Evolutionary conservation across 2,888 invertebrate genomes (phyloP).

Genomic region (Ochropleura leucogaster): DNA sequence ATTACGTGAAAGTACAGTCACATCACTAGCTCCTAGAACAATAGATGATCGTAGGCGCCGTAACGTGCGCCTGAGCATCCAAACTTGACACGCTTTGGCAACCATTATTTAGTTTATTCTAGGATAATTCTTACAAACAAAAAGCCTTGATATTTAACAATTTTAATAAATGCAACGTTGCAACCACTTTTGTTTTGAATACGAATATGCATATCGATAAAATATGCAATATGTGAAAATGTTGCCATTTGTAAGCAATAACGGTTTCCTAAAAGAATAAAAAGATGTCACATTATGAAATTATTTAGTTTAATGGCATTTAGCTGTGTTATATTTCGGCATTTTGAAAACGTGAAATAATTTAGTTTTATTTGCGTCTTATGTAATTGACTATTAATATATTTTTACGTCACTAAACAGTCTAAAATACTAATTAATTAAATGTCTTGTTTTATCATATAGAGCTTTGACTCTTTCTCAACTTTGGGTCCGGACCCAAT

Average conservation of each 20-base stretch:
- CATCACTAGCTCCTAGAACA: conserved; percentile 81
- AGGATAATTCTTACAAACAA: conserved; percentile 53
- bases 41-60: conserved; percentile 83
- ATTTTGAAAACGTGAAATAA: not conserved
- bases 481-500: not conserved
- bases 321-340: not conserved
- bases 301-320: conserved; percentile 1
- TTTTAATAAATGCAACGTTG: conserved; percentile 38
- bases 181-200: conserved; percentile 21
- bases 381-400: not conserved
- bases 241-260: conserved; percentile 32
- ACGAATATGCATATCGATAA: conserved; percentile 11
- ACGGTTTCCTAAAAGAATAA: not conserved
- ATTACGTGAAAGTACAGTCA: conserved; percentile 7
- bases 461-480: not conserved
- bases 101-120: conserved; percentile 68
- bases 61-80: conserved; percentile 82
- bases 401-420: not conserved
- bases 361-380: not conserved
- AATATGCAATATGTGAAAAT: conserved; percentile 13
- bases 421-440: not conserved
- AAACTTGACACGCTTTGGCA: conserved; percentile 74
- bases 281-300: conserved; percentile 25
- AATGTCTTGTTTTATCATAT: not conserved
- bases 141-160: conserved; percentile 53